Conservation (phyloP, 2,797 vertebrate species). For the Thripadectes ignobilis region DNA sequence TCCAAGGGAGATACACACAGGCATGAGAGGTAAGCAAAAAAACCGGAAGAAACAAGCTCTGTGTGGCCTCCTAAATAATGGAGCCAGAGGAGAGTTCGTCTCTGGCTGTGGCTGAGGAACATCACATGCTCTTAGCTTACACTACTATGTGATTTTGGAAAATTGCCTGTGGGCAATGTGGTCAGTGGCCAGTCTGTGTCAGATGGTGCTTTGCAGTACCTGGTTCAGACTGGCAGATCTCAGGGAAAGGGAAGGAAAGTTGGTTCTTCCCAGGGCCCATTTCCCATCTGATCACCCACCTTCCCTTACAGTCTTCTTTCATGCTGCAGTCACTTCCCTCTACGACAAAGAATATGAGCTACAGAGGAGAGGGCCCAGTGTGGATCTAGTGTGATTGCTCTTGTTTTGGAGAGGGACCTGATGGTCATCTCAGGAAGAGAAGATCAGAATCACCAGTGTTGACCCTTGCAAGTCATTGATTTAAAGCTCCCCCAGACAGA, state of each 20-base stretch:
- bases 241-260: background rate
- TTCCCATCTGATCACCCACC: background rate
- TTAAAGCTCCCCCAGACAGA: background rate
- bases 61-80: background rate
- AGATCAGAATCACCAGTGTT: background rate
- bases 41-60: background rate
- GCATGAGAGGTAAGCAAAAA: background rate
- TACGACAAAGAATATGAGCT: background rate
- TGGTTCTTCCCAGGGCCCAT: background rate
- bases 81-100: background rate
- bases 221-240: background rate
- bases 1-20: background rate
- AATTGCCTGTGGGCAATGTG: accelerated
- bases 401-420: background rate
- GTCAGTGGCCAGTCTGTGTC: background rate
- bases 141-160: background rate
- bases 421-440: background rate
- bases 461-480: background rate
- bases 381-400: background rate
- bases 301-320: background rate
- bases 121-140: background rate
- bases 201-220: background rate
- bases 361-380: background rate
- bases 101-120: background rate
- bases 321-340: background rate